Evolutionary conservation across 2,797 vertebrate species (phyloP).

Genomic region (Nannoperca australis): DNA sequence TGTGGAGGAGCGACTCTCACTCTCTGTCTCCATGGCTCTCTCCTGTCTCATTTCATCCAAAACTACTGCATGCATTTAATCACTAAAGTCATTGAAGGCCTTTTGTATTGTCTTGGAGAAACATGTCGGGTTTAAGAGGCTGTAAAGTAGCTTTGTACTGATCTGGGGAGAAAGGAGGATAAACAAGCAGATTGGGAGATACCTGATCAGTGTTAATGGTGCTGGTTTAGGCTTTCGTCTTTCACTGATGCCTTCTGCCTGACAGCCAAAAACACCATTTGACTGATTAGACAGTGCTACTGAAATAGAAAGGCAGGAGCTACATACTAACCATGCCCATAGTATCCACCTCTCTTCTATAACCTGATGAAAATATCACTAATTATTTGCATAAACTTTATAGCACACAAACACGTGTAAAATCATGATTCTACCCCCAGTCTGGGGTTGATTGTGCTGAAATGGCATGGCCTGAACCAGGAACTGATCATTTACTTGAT

Average conservation of each 20-base stretch:
- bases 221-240: slow-evolving; percentile 78
- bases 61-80: slow-evolving; percentile 76
- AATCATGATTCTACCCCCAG: slow-evolving; percentile 1
- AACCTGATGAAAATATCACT: slow-evolving; percentile 29
- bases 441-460: background rate
- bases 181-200: slow-evolving; percentile 82
- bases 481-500: slow-evolving; percentile 36
- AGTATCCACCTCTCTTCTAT: slow-evolving; percentile 32
- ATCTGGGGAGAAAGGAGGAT: slow-evolving; percentile 77
- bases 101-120: slow-evolving; percentile 75
- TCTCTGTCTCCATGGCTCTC: slow-evolving; percentile 43
- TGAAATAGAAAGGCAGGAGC: slow-evolving; percentile 28
- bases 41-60: slow-evolving; percentile 66
- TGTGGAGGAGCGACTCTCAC: slow-evolving; percentile 47
- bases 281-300: slow-evolving; percentile 62
- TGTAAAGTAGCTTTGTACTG: slow-evolving; percentile 82
- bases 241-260: slow-evolving; percentile 67
- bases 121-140: slow-evolving; percentile 73
- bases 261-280: slow-evolving; percentile 70
- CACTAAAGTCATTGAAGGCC: slow-evolving; percentile 75
- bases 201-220: slow-evolving; percentile 82
- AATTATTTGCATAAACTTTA: slow-evolving; percentile 19
- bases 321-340: slow-evolving; percentile 6
- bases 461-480: slow-evolving; percentile 17
- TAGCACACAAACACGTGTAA: slow-evolving; percentile 17